Evolutionary conservation across 2,113 vertebrate genomes (phyloP).

Genomic region (Salvelinus namaycush): DNA sequence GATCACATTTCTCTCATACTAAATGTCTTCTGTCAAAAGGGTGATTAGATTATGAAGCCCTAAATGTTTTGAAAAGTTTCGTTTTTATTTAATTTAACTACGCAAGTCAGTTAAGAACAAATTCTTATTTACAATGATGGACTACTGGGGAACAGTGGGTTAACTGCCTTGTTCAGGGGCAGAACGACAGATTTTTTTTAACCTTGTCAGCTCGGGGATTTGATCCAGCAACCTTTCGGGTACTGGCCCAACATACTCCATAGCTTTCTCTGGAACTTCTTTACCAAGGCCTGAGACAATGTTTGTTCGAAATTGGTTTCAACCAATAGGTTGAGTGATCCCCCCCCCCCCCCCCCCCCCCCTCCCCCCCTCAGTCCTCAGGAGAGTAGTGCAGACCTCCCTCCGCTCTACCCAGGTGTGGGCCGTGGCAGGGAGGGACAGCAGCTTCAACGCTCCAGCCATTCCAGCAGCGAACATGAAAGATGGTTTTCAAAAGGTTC

Average conservation of each 20-base stretch:
- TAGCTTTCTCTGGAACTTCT: neutral
- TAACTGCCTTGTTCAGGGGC: too few relatives aligned
- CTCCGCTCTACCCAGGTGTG: conserved; percentile 16
- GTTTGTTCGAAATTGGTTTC: neutral
- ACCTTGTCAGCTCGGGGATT: too few relatives aligned
- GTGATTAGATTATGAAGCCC: conserved; percentile 30
- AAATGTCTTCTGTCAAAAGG: conserved; percentile 16
- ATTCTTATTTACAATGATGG: too few relatives aligned
- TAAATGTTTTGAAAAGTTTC: neutral
- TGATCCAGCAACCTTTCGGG: too few relatives aligned
- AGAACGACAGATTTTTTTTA: too few relatives aligned
- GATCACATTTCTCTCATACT: conserved; percentile 42
- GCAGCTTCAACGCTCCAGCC: neutral
- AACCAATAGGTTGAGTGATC: neutral
- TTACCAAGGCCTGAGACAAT: neutral
- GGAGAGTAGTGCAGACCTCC: neutral
- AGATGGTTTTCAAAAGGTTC: conserved; percentile 23
- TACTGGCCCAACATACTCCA: neutral
- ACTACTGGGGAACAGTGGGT: too few relatives aligned
- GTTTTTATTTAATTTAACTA: neutral
- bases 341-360: too few relatives aligned
- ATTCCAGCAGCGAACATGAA: conserved; percentile 1
- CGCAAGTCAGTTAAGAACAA: too few relatives aligned
- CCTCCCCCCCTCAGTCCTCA: too few relatives aligned
- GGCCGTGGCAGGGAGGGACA: conserved; percentile 10